Evolutionary conservation across 2,113 vertebrate species (phyloP).

Genomic region (Clinocottus analis): DNA sequence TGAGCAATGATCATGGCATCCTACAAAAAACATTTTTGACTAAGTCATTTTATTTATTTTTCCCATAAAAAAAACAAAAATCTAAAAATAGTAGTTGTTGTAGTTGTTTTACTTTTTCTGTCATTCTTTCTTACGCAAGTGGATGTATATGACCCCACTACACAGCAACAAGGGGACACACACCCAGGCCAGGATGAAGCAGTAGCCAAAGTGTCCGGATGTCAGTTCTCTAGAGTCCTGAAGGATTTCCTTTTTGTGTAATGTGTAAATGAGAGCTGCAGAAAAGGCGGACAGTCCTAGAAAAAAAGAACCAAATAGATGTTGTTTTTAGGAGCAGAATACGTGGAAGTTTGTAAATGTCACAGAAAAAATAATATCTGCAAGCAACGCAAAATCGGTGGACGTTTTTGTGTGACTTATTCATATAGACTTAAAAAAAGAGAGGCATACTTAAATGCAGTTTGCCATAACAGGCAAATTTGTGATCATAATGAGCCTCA

Average conservation of each 20-base stretch:
- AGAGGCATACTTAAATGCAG: background rate
- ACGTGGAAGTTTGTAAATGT: too few relatives aligned
- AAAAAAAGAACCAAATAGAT: background rate
- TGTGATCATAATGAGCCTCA: background rate
- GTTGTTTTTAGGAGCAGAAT: background rate
- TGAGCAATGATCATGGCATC: background rate
- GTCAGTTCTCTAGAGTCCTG: slow-evolving; percentile 52
- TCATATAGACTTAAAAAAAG: background rate
- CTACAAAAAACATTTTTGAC: background rate
- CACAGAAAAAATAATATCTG: background rate
- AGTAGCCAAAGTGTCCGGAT: slow-evolving; percentile 88
- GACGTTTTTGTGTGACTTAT: background rate
- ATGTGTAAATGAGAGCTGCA: slow-evolving; percentile 87
- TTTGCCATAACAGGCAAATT: background rate
- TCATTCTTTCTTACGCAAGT: slow-evolving; percentile 89
- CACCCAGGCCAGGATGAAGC: slow-evolving; percentile 89
- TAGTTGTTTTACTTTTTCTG: background rate
- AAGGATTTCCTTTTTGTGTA: slow-evolving; percentile 85
- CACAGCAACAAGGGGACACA: slow-evolving; percentile 87
- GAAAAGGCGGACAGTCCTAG: slow-evolving; percentile 85
- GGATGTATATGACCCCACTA: slow-evolving; percentile 89
- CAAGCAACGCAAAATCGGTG: background rate
- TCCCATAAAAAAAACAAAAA: background rate
- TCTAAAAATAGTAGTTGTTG: too few relatives aligned
- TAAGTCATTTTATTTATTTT: background rate